These are phyloP conservation scores for Cheilosia vulpina DNA, from an alignment of 2,888 invertebrate species.

Conservation along the genomic window DNA sequence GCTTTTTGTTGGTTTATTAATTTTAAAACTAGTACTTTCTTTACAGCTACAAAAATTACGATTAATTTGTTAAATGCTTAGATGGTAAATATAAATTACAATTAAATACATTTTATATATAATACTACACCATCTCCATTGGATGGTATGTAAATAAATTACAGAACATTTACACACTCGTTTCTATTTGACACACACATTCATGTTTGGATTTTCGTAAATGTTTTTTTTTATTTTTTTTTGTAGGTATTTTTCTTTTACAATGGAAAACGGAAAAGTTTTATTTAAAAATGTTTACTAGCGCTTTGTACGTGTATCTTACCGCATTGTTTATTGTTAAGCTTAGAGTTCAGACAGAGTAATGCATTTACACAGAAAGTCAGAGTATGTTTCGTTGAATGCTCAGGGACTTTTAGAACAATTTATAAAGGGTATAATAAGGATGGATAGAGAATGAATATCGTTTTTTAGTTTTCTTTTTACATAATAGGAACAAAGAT, in stretches of 20 bases:
- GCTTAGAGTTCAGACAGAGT: conserved; percentile 10
- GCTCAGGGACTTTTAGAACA: conserved; percentile 23
- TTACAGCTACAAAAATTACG: conserved; percentile 60
- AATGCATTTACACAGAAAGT: conserved; percentile 14
- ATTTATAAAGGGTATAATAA: not conserved
- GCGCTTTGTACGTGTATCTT: conserved; percentile 50
- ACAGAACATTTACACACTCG: conserved; percentile 54
- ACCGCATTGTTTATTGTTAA: conserved; percentile 11
- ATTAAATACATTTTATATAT: conserved; percentile 45
- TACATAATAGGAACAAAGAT: conserved; percentile 72
- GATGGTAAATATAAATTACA: conserved; percentile 52
- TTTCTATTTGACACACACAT: conserved; percentile 25
- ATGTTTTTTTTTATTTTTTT: not conserved
- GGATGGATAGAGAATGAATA: conserved; percentile 9
- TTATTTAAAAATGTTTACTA: conserved; percentile 18
- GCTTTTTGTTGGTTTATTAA: conserved; percentile 38
- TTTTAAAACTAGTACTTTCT: conserved; percentile 28
- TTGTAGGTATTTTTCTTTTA: not conserved
- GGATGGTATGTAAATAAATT: conserved; percentile 43
- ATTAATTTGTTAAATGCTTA: conserved; percentile 63
- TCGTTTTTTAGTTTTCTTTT: conserved; percentile 11
- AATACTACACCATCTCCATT: conserved; percentile 31
- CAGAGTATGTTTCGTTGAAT: not conserved
- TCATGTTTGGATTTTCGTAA: conserved; percentile 7
- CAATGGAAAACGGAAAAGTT: not conserved